Conservation (phyloP, 2,113 vertebrate species). For the Coptodon rendalli region DNA sequence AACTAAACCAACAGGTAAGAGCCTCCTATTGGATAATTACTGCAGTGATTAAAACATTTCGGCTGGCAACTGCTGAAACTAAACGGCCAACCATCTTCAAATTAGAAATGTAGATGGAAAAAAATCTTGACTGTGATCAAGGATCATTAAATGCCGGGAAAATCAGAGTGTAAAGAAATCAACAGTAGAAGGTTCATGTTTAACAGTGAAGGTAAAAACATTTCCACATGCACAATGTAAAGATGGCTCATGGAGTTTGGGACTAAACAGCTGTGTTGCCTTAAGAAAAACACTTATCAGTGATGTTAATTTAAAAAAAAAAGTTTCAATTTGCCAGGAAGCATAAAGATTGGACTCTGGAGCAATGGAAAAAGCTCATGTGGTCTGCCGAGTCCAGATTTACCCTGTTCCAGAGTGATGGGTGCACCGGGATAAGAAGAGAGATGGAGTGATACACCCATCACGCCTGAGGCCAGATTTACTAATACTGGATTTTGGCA, state of each 20-base stretch:
- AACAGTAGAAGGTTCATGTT: neutral
- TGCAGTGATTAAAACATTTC: neutral
- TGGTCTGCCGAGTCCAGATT: neutral
- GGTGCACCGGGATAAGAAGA: neutral
- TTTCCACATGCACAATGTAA: neutral
- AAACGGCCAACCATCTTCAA: neutral
- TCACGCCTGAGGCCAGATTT: neutral
- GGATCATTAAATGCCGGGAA: neutral
- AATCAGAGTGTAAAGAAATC: neutral
- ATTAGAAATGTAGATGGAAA: neutral
- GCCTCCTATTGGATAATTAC: neutral
- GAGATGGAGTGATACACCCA: neutral
- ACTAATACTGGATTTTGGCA: neutral
- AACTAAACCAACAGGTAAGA: neutral
- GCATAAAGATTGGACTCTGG: neutral
- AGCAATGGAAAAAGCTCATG: neutral
- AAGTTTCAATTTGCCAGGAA: neutral
- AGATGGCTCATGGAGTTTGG: neutral
- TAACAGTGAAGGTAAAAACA: neutral
- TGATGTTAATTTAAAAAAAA: neutral
- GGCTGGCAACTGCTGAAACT: neutral
- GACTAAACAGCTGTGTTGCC: neutral
- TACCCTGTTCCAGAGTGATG: neutral
- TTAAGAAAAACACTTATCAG: neutral
- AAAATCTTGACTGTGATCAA: neutral